Evolutionary conservation across 2,797 vertebrate species (phyloP).

Genomic region (Mastacembelus armatus): DNA sequence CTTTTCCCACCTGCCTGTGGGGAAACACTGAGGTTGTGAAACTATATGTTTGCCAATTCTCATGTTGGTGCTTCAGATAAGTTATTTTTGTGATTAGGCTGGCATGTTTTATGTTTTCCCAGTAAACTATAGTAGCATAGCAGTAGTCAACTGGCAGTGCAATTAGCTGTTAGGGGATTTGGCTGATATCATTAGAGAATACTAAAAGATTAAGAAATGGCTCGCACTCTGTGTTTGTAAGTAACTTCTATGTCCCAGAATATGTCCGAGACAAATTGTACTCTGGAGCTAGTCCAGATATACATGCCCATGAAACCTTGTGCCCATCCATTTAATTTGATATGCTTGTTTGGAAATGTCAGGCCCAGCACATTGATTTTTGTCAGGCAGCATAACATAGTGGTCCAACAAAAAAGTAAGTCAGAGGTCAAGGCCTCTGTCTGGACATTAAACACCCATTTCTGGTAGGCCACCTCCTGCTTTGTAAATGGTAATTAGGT

Average conservation of each 20-base stretch:
- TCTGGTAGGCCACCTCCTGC: constrained; percentile 1
- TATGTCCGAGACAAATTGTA: constrained; percentile 15
- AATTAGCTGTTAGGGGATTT: no score
- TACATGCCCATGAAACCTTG: not conserved
- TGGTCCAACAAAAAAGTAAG: constrained; percentile 34
- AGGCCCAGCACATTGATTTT: not conserved
- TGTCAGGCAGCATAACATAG: not conserved
- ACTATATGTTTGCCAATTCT: no score
- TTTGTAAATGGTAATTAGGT: constrained; percentile 7
- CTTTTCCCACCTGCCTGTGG: not conserved
- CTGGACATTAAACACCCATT: not conserved
- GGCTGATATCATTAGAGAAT: no score
- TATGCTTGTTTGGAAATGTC: not conserved
- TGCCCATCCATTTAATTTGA: not conserved
- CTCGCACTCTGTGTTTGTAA: not conserved
- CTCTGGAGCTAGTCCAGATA: constrained; percentile 2
- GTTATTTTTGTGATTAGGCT: not conserved
- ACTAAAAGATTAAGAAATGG: no score
- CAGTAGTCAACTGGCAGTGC: no score
- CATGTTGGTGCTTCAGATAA: not conserved
- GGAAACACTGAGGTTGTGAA: not conserved
- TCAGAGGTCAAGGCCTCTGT: constrained; percentile 41
- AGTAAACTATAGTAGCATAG: not conserved
- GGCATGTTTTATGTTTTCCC: not conserved
- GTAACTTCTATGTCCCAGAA: constrained; percentile 14